Conservation (phyloP, 2,113 vertebrate species). For the Sorex araneus region DNA sequence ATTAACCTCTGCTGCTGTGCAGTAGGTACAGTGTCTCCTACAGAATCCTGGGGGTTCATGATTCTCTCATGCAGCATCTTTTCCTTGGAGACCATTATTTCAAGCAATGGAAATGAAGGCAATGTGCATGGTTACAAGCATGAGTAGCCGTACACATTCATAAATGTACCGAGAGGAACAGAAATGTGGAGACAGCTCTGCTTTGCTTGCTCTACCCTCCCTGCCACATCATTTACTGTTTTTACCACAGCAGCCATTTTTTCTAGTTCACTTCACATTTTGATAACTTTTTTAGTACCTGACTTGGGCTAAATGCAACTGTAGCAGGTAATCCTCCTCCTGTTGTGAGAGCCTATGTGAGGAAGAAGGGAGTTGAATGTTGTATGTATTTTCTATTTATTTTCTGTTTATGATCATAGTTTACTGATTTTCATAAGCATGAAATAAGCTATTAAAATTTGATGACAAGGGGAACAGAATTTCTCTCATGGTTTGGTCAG, state of each 20-base stretch:
- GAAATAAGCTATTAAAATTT: neutral
- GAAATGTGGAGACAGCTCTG: neutral
- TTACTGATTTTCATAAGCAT: neutral
- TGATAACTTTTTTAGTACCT: constrained; percentile 29
- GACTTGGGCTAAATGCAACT: neutral
- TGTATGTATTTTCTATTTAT: neutral
- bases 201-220: neutral
- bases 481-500: neutral
- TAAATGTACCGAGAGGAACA: too few relatives aligned
- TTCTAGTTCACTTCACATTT: neutral
- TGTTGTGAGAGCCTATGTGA: neutral
- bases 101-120: neutral
- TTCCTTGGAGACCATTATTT: neutral
- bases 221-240: neutral
- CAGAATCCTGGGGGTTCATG: too few relatives aligned
- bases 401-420: neutral
- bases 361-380: neutral
- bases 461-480: neutral
- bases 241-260: neutral
- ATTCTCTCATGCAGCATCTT: neutral
- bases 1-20: neutral
- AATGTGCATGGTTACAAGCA: neutral
- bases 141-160: neutral
- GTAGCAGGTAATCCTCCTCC: constrained; percentile 1
- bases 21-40: neutral